Percentiles rank a stretch among this genome's conserved stretches.
Evolutionary conservation across 2,797 vertebrate genomes (phyloP).

Genomic region (Sphaeramia orbicularis): DNA sequence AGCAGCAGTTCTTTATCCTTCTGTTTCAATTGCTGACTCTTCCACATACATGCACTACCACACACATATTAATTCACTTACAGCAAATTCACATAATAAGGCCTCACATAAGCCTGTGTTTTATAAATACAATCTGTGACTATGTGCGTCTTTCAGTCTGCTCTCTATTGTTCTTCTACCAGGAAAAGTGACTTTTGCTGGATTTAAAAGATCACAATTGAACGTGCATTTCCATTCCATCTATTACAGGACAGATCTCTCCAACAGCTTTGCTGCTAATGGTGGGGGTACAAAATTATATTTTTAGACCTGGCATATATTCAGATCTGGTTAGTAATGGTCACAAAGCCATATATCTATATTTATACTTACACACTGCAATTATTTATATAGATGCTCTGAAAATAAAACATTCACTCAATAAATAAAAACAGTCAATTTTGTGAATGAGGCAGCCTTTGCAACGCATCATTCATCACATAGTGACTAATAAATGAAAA

Average conservation of each 20-base stretch:
- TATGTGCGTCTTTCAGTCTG: constrained; percentile 1
- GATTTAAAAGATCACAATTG: constrained; percentile 59
- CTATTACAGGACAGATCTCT: constrained; percentile 40
- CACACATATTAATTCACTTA: neutral
- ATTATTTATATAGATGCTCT: neutral
- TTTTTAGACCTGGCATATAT: constrained; percentile 48
- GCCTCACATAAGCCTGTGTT: constrained; percentile 10
- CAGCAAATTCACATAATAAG: constrained; percentile 19
- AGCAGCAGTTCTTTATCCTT: constrained; percentile 61
- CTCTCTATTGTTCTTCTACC: constrained; percentile 54
- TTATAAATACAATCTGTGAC: constrained; percentile 10
- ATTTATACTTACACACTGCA: too few species aligned
- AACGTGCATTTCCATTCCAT: constrained; percentile 17
- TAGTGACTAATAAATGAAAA: constrained; percentile 38
- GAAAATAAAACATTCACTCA: neutral
- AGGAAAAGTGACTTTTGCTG: constrained; percentile 54
- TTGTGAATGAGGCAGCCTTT: neutral
- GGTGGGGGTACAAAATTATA: constrained; percentile 23
- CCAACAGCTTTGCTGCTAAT: constrained; percentile 18
- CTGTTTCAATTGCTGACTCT: constrained; percentile 38
- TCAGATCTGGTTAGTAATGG: constrained; percentile 22
- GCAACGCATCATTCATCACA: constrained; percentile 5
- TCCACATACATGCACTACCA: neutral
- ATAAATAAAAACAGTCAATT: neutral
- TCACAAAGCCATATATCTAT: neutral